A percentile compares a stretch with the other conserved stretches of the same genome.
These are phyloP conservation scores for Lates calcarifer DNA, from an alignment of 2,113 vertebrate genomes.

Conservation along the genomic window DNA sequence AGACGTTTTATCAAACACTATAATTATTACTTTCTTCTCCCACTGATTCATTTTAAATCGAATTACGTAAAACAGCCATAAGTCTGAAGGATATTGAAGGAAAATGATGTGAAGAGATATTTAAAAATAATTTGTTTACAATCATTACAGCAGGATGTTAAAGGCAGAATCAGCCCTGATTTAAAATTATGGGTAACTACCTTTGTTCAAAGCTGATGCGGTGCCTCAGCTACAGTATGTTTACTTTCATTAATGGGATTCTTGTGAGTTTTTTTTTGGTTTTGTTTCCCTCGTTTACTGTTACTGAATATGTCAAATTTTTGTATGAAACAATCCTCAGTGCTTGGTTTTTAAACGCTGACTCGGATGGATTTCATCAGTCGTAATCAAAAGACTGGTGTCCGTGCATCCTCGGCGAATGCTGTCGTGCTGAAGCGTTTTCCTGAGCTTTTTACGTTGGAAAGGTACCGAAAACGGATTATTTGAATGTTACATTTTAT, in stretches of 20 bases:
- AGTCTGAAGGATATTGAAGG: background rate
- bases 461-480: constrained; percentile 20
- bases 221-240: background rate
- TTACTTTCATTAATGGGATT: constrained; percentile 17
- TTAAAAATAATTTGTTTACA: constrained; percentile 38
- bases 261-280: background rate
- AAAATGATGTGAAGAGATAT: background rate
- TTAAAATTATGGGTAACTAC: background rate
- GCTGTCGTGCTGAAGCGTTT: background rate
- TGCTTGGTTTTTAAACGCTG: background rate
- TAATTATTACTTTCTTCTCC: background rate
- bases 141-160: constrained; percentile 26
- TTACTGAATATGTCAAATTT: constrained; percentile 22
- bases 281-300: background rate
- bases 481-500: constrained; percentile 54
- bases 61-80: background rate
- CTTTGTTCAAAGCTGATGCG: constrained; percentile 21
- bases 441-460: constrained; percentile 36
- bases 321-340: constrained; percentile 26
- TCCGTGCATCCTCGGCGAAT: background rate
- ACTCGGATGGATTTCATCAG: constrained; percentile 1
- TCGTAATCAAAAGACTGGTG: constrained; percentile 7
- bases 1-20: background rate
- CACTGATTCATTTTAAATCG: background rate
- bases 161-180: background rate